These are phyloP conservation scores for Nycteola revayana DNA, from an alignment of 2,888 invertebrate genomes.

Conservation along the genomic window DNA sequence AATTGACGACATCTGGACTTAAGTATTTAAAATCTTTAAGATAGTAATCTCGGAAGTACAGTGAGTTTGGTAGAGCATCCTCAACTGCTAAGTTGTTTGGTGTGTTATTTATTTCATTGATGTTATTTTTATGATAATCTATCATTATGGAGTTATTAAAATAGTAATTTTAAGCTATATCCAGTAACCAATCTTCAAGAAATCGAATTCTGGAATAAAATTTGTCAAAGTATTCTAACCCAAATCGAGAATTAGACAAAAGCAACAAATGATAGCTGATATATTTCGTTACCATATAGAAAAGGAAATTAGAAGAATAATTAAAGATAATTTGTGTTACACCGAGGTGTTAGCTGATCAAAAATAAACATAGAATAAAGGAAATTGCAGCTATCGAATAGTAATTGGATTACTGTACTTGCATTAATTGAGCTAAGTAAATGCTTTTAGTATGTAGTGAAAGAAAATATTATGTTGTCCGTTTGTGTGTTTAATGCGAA, in stretches of 20 bases:
- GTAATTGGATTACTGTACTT: constrained; percentile 15
- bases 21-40: constrained; percentile 67
- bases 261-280: too few relatives aligned
- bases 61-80: constrained; percentile 28
- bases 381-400: constrained; percentile 5
- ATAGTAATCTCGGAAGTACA: constrained; percentile 60
- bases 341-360: constrained; percentile 8
- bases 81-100: constrained; percentile 29
- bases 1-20: constrained; percentile 46
- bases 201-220: too few relatives aligned
- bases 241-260: too few relatives aligned
- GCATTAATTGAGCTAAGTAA: constrained; percentile 20
- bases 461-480: background rate
- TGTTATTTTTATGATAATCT: constrained; percentile 28
- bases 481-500: constrained; percentile 6
- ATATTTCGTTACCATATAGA: too few relatives aligned
- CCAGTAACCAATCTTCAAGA: too few relatives aligned
- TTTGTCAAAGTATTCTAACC: too few relatives aligned
- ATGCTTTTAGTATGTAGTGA: constrained; percentile 10
- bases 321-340: too few relatives aligned
- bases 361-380: constrained; percentile 12
- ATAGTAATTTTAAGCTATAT: too few relatives aligned
- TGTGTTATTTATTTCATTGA: constrained; percentile 24
- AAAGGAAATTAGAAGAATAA: too few relatives aligned
- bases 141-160: constrained; percentile 27